Evolutionary conservation across 1,140 invertebrate genomes (phyloP), one percentile per base, ranked within the genome.

Genomic region (Bombus waltoni): DNA sequence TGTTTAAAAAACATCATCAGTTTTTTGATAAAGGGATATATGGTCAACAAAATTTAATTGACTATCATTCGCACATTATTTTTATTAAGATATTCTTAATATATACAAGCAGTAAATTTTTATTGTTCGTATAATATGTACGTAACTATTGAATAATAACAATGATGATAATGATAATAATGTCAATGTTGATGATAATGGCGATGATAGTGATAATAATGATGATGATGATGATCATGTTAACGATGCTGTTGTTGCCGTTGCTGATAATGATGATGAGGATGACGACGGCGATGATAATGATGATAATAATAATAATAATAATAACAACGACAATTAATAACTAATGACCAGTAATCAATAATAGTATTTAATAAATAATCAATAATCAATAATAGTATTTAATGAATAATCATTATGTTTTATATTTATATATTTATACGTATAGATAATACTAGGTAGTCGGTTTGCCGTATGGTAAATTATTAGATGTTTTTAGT

Each of bases 21-120:
- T 71, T 53, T n/a, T 22, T 78, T 35, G 3, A 42, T n/a, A 38
- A n/a, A 62, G 38, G 66, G 40, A 78, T 78, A 57, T 71, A 40
- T 59, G 44, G 13, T 42, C 13, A 81, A 85, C 6, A 57, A 28
- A 66, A 73, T 28, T 53, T 32, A 66, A 47, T 73, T 53, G 47
- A 47, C 42, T 76, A 71, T 89, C 76, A 47, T 93, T 93, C 90
- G 88, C 93, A 93, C 91, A 93, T 93, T 88, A 92, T 91, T 93
- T 93, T 94, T 94, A 94, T 93, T 94, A 94, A 75, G 91, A 90
- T 92, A 93, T 89, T 91, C 87, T 93, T 86, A 91, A 86, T 92
- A 93, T 94, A 93, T 94, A 94, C 92, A 94, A 93, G 91, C 93
- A 93, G 88, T 93, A 93, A 92, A 91, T 92, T 91, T 91, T 88